Base-by-base conservation (phyloP, 2,888 invertebrate species). In the Syritta pipiens region DNA sequence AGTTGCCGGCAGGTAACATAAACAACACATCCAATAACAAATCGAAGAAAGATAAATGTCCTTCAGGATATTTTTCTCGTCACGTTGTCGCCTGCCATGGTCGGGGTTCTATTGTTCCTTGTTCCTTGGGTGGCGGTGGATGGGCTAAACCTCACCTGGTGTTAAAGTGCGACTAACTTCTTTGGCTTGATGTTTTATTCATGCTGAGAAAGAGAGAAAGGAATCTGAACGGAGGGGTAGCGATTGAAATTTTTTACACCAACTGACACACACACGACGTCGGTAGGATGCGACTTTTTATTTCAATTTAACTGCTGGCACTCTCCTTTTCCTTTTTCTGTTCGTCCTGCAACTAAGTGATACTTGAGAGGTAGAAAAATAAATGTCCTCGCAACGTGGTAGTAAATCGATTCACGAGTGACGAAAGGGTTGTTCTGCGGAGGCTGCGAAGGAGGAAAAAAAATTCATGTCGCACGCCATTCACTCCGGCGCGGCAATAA, bases 1-100 rank as follows among this genome's bases (percentile, higher is more conserved):
- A 17, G 37, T 28, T 32, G 63, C 6, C 35, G 22, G 53, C 35
- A 53, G 10, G 22, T 24, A 51, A 49, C 49, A 65, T 30, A 30
- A 37, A 40, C 26, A 49, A 30, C 57, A n/a, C n/a, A 40, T 49
- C 51, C 32, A 59, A 48, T 59, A 65, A 65, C 65, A 79, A 68
- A 48, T 26, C 35, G 74, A 81, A 26, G 53, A 75, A 57, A 59
- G 59, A 68, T 51, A 63, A 81, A 81, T 69, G 46, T 69, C 75
- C 81, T 81, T 62, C 53, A 69, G 74, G 75, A 81, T 55, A 65
- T 74, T 72, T 74, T 37, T 71, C 48, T 62, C 72, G 40, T 71
- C 59, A 67, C 71, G 60, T 55, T 55, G 53, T 55, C 53, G 53
- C 37, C 37, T 55, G 20, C 24, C 22, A 5, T 5, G 28, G 19